Base-by-base conservation (phyloP, 1,140 invertebrate genomes). In the Euwallacea fornicatus region DNA sequence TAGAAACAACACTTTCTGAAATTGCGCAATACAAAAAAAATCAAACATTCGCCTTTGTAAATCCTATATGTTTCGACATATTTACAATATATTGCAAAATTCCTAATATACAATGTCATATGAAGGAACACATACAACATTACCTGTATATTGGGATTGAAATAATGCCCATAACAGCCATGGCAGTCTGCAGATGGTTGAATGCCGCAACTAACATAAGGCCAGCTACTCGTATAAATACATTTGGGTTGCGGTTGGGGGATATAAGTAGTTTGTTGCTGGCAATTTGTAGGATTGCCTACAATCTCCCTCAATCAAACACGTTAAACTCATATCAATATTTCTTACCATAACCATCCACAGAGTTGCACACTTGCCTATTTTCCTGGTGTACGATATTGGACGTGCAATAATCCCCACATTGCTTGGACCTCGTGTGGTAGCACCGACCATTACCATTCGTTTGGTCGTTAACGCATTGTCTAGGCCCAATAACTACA, bases 221-320 rank as follows among this genome's bases (percentile, higher is more conserved):
- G 81, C 80, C 80, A 82, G 10, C 42, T 58, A n/a, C 69, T 64
- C 53, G 76, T 76, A 47, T 79, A 78, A 15, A 66, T 71, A 58
- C 81, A 82, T 67, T 69, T 73, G 0, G 79, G 79, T 71, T 78
- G 74, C 0, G 80, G 79, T 70, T 81, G 79, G 8, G 80, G 80
- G n/a, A 80, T 77, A 69, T 80, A 82, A 4, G 76, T 56, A 0
- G 72, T 69, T 68, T 80, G 76, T 56, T 77, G 69, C n/a, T 77
- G 73, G 44, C 79, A 80, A 9, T 71, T 65, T 0, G 33, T 66
- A 42, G 46, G 69, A 59, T 59, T 63, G 13, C 41, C 72, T 69
- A 56, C n/a, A 42, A 43, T 13, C 42, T 15, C 2, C 13, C 21
- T 33, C 21, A 33, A 33, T 33, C 21, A 33, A 33, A 4, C 21